Evolutionary conservation across 2,113 vertebrate species (phyloP).

Genomic region (Gavia stellata): DNA sequence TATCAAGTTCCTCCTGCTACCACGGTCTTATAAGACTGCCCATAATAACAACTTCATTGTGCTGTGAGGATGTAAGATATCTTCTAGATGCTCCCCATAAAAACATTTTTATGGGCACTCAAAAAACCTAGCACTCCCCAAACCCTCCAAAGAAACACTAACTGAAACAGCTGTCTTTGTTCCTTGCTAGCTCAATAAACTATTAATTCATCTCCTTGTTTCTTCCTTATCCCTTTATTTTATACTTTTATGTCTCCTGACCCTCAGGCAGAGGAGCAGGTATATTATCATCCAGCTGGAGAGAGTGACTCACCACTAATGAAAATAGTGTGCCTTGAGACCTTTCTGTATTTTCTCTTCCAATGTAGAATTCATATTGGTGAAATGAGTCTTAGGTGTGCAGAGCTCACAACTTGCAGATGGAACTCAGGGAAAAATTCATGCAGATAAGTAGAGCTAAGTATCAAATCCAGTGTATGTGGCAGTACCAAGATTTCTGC

Average conservation of each 20-base stretch:
- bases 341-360: not conserved
- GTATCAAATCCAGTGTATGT: not conserved
- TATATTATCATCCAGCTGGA: not conserved
- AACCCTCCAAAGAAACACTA: not conserved
- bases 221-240: not conserved
- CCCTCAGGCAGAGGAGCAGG: not conserved
- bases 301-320: not conserved
- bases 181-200: not conserved
- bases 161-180: not conserved
- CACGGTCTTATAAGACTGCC: not conserved
- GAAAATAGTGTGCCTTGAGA: not conserved
- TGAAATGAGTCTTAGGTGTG: not conserved
- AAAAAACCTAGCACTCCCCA: not conserved
- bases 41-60: not conserved
- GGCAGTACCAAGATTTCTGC: not conserved
- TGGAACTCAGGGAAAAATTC: accelerated
- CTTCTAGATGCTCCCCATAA: not conserved
- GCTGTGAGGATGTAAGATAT: not conserved
- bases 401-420: not conserved
- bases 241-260: not conserved
- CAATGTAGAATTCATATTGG: not conserved
- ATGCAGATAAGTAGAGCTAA: not conserved
- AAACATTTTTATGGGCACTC: not conserved
- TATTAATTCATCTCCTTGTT: not conserved
- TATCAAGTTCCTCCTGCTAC: not conserved